Evolutionary conservation across 2,888 invertebrate genomes (phyloP).

Genomic region (Copidosoma aretas): DNA sequence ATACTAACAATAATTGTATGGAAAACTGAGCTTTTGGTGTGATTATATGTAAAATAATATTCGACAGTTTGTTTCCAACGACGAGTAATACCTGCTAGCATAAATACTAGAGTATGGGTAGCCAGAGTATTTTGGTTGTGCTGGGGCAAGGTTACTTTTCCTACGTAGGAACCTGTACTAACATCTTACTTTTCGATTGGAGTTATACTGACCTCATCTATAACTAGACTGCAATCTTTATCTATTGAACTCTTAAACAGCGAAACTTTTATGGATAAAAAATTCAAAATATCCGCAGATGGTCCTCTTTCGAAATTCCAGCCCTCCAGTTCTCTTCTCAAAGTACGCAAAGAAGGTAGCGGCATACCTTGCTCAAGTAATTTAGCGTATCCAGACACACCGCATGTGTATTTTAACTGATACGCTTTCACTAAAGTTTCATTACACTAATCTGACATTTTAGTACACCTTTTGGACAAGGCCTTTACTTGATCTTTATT

Average conservation of each 20-base stretch:
- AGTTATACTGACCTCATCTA: constrained; percentile 32
- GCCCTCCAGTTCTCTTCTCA: too few relatives aligned
- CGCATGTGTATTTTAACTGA: neutral
- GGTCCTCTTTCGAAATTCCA: too few relatives aligned
- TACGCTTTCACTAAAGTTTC: neutral
- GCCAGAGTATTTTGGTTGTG: constrained; percentile 17
- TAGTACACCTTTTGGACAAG: neutral
- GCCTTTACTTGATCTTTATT: neutral
- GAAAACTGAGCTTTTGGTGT: constrained; percentile 42
- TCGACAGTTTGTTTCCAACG: constrained; percentile 30
- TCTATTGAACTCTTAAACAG: constrained; percentile 5
- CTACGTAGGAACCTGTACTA: constrained; percentile 21
- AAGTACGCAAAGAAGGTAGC: neutral
- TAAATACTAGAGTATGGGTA: constrained; percentile 17
- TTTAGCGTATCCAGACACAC: neutral
- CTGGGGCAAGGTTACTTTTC: constrained; percentile 15
- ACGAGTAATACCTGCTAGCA: constrained; percentile 30
- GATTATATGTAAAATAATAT: constrained; percentile 43
- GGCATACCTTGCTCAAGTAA: neutral
- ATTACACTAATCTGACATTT: neutral
- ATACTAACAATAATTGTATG: constrained; percentile 42
- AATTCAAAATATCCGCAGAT: constrained; percentile 20
- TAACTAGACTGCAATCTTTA: constrained; percentile 23
- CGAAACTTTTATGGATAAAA: constrained; percentile 21
- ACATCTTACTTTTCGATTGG: constrained; percentile 16